Evolutionary conservation across 2,797 vertebrate genomes (phyloP).

Genomic region (Scolopax rusticola): DNA sequence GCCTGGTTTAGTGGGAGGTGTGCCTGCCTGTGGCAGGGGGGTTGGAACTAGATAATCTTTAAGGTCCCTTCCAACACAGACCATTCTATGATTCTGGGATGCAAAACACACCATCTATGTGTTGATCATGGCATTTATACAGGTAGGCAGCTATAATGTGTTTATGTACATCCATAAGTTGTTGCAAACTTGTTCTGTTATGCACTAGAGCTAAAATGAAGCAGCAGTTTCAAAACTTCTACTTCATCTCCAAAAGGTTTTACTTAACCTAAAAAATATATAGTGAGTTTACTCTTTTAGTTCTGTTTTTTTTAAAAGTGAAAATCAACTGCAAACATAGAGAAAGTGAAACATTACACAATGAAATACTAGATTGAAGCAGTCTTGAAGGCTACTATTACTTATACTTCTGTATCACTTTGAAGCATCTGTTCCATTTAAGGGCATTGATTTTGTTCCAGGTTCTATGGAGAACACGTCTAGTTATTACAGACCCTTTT

Average conservation of each 20-base stretch:
- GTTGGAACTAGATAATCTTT: neutral
- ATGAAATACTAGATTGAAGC: neutral
- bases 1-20: too few relatives aligned
- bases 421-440: neutral
- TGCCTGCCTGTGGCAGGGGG: neutral
- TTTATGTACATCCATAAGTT: neutral
- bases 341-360: neutral
- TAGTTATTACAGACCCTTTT: neutral
- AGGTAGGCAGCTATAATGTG: neutral
- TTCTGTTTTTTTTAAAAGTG: neutral
- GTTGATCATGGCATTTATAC: neutral
- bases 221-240: neutral
- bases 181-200: neutral
- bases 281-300: neutral
- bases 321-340: neutral
- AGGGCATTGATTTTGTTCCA: neutral
- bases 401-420: neutral
- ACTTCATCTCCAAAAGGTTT: neutral
- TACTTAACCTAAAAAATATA: neutral
- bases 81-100: neutral
- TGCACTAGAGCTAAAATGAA: neutral
- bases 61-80: neutral
- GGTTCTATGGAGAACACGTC: neutral
- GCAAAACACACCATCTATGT: neutral
- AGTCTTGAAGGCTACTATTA: neutral